These are phyloP conservation scores for Nipponia nippon DNA, from an alignment of 2,113 vertebrate species.

Conservation along the genomic window DNA sequence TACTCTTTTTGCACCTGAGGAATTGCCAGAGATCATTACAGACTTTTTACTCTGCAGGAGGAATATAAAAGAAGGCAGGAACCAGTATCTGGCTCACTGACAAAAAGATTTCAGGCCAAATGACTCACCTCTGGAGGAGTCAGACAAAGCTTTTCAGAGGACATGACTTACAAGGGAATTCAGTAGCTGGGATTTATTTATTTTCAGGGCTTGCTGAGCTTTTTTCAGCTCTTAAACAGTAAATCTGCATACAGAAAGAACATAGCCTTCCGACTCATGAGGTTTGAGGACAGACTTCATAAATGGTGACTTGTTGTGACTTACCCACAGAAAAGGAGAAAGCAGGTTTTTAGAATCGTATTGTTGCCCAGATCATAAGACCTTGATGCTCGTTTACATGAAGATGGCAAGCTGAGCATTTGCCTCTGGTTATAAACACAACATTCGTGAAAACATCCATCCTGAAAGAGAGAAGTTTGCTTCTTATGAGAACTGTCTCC, in stretches of 20 bases:
- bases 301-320: neutral
- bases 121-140: conserved; percentile 50
- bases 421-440: neutral
- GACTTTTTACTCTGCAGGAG: neutral
- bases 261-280: neutral
- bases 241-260: conserved; percentile 29
- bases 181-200: conserved; percentile 28
- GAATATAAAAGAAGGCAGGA: conserved; percentile 1
- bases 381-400: neutral
- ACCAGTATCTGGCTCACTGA: conserved; percentile 3
- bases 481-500: neutral
- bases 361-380: neutral
- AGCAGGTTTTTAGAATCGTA: neutral
- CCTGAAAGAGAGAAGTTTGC: neutral
- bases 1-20: neutral
- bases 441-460: neutral
- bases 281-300: neutral
- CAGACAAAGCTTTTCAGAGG: conserved; percentile 35
- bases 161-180: conserved; percentile 22
- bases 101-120: conserved; percentile 38
- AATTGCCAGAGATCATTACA: neutral
- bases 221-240: conserved; percentile 20
- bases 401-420: neutral
- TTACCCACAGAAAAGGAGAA: neutral
- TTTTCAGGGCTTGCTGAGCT: neutral